Evolutionary conservation across 2,888 invertebrate species (phyloP), one percentile per base, ranked within the genome.

Genomic region (Prosapia bicincta): DNA sequence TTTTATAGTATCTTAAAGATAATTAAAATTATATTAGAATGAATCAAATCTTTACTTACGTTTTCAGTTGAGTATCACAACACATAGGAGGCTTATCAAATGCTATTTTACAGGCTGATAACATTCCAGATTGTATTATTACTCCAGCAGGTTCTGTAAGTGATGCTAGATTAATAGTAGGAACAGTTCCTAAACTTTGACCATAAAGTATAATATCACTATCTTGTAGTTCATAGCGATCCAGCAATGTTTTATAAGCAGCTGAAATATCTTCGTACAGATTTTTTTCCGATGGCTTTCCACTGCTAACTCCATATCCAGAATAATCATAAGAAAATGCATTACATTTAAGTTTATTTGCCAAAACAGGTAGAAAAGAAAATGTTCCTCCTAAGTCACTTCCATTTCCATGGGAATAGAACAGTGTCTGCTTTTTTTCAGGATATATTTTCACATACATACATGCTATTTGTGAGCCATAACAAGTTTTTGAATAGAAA

Each of bases 351-450:
- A 98, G 95, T 83, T 97, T 91, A 82, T 95, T 93, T 75, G 98
- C 99, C 83, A 99, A 90, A 54, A 97, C 97, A 85, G 96, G 90
- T 87, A 98, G 98, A 87, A 98, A 98, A 87, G 96, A 96, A 86
- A 96, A 96, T 98, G 99, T 98, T 87, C 98, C 98, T 82, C 98
- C 99, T 82, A 99, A 89, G 88, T 99, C 99, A 80, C 97, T 98
- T 74, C 99, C 99, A 86, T 99, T 99, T 79, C 98, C 99, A 85
- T 99, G 99, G 78, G 98, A 98, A 87, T 98, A 99, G 79, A 99
- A 89, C 83, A 99, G 92, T 25, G 98, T 98, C 85, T 94, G 98
- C 82, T 95, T 91, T 82, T 96, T 95, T 82, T 93, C 94, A 80
- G 93, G 91, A 81, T 93, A 93, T 86, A 94, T 94, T 79, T 95